Conservation (phyloP, 2,113 vertebrate species). For the Erinaceus europaeus region DNA sequence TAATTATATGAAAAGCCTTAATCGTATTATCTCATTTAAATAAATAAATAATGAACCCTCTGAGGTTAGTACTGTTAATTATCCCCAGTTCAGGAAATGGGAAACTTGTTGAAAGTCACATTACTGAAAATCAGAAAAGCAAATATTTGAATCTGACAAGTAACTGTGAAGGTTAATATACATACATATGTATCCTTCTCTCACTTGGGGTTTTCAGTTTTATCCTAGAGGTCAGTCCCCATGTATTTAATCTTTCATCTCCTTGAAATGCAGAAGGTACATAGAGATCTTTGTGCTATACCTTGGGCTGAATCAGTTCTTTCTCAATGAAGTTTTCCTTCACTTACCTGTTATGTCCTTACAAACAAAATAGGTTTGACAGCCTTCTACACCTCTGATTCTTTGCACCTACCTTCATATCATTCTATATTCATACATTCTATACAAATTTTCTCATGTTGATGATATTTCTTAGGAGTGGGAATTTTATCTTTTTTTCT, state of each 20-base stretch:
- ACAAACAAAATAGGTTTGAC: neutral
- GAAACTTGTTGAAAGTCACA: neutral
- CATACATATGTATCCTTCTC: rapidly evolving
- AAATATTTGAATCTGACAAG: neutral
- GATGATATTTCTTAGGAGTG: neutral
- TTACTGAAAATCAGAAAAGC: neutral
- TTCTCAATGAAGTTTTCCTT: neutral
- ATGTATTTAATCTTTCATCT: neutral
- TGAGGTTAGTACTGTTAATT: neutral
- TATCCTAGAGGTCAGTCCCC: neutral
- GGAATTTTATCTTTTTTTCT: neutral
- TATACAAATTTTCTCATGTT: neutral
- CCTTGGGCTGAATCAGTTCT: neutral
- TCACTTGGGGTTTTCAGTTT: neutral
- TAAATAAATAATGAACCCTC: neutral
- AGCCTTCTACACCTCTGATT: neutral
- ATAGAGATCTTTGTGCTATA: neutral
- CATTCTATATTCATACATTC: neutral
- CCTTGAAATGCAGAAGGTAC: neutral
- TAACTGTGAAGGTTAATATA: neutral
- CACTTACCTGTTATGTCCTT: neutral
- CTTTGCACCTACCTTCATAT: neutral
- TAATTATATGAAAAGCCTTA: neutral
- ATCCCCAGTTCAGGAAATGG: neutral
- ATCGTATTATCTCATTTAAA: neutral